Percentiles rank a stretch among this genome's conserved stretches.
Evolutionary conservation across 92 coral and sea anemone species (phyloP).

Genomic region (Epizoanthus ramosus): DNA sequence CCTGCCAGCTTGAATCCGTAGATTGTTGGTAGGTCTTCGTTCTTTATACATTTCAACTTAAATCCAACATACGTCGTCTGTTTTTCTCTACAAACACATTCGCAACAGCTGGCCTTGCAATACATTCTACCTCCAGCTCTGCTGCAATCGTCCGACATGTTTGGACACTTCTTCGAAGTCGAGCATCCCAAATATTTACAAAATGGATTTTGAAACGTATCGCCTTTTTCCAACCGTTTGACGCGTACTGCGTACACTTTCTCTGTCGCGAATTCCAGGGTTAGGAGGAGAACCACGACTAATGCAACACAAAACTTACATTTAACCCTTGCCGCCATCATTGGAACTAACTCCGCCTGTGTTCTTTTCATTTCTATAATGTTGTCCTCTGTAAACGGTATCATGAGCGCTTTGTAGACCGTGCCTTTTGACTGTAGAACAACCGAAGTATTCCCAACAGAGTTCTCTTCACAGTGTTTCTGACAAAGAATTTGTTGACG

Average conservation of each 20-base stretch:
- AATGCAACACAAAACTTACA: not conserved
- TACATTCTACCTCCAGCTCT: slow-evolving; percentile 22
- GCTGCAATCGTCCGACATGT: slow-evolving; percentile 12
- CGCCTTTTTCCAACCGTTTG: slow-evolving; percentile 24
- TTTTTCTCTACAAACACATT: not conserved
- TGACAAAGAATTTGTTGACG: not conserved
- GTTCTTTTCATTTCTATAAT: not conserved
- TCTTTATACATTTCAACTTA: slow-evolving; percentile 6
- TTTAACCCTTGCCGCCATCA: slow-evolving; percentile 9
- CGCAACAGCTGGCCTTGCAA: slow-evolving; percentile 7
- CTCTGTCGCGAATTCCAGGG: not conserved
- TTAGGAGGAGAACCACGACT: not conserved
- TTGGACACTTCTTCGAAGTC: not conserved
- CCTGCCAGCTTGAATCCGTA: slow-evolving; percentile 33
- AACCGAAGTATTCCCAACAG: not conserved
- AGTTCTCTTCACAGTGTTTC: not conserved
- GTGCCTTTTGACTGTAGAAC: not conserved
- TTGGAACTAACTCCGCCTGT: not conserved
- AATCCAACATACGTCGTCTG: slow-evolving; percentile 33
- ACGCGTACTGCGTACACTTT: slow-evolving; percentile 3
- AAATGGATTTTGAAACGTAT: slow-evolving; percentile 26
- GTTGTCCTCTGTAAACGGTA: slow-evolving; percentile 2
- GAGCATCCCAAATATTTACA: slow-evolving; percentile 17
- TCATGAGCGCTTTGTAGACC: not conserved
- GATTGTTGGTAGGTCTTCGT: slow-evolving; percentile 2